Percentiles rank a stretch among this genome's conserved stretches.
Conservation (phyloP, 2,888 invertebrate species). For the Cyaniris semiargus region DNA sequence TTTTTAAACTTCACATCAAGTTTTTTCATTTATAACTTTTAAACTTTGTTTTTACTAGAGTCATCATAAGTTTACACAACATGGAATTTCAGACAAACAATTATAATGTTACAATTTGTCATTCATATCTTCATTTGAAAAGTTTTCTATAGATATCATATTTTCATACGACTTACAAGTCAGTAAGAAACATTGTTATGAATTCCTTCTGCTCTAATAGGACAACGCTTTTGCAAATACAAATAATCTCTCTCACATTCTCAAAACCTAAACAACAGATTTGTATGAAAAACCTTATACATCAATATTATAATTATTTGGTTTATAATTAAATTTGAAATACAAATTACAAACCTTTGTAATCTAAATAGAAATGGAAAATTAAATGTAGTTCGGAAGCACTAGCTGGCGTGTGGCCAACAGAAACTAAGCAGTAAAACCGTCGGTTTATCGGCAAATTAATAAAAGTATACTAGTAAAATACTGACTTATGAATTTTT, state of each 20-base stretch:
- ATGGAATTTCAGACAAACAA: too few species aligned
- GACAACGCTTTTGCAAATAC: neutral
- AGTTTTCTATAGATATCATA: neutral
- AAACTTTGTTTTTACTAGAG: neutral
- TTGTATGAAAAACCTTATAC: neutral
- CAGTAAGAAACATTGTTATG: neutral
- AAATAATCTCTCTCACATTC: neutral
- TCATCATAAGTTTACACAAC: neutral
- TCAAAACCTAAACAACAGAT: neutral
- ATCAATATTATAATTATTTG: neutral
- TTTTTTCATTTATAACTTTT: neutral
- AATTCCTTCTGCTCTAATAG: too few species aligned
- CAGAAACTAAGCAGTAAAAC: conserved; percentile 33
- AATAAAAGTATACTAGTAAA: conserved; percentile 30
- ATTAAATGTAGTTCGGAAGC: conserved; percentile 40
- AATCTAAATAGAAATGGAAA: conserved; percentile 40
- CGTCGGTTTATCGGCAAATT: conserved; percentile 33
- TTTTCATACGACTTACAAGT: neutral
- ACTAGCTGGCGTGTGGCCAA: conserved; percentile 38
- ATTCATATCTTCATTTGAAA: neutral
- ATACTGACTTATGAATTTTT: conserved; percentile 27
- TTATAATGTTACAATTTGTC: too few species aligned
- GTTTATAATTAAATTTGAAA: conserved; percentile 34
- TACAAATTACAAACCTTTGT: conserved; percentile 40
- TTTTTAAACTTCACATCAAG: conserved; percentile 8